Evolutionary conservation across 2,888 invertebrate species (phyloP), one percentile per base, ranked within the genome.

Genomic region (Lydus trimaculatus): DNA sequence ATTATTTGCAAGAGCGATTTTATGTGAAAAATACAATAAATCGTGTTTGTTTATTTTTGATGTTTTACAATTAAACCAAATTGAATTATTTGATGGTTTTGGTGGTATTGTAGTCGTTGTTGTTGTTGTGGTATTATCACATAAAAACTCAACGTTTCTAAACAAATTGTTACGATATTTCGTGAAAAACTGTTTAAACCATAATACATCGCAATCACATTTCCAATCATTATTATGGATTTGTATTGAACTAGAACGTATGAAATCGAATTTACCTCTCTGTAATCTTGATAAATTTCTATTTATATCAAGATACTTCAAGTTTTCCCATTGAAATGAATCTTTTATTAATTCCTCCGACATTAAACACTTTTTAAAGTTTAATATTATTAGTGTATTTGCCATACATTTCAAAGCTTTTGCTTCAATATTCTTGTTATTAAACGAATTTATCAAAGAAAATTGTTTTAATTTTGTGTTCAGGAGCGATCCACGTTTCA

Each of bases 191-290:
- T 81, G 72, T 69, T 84, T 83, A 5, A 90, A 80, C 84, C 89
- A 88, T n/a, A 80, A 70, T n/a, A 84, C 78, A 0, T 80, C 75
- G 75, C 90, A 91, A 70, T 85, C 81, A 73, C 90, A 91, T 48
- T 85, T 68, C 89, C 89, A 90, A 0, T 78, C 78, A 78, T 90
- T 90, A 25, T 84, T 78, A 8, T 84, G 80, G 39, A 85, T 73
- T 1, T 71, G 58, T 13, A 84, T 43, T 7, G 58, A 64, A 39
- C 77, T 76, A 31, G 11, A 23, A 4, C 25, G 20, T n/a, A 80
- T 58, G 0, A 66, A 36, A 11, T 73, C 66, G 62, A 84, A 81
- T 25, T 81, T 62, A 2, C 79, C 79, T 25, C 76, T 61, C 0
- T 87, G 84, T 58, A 90, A 67, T 0, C 84, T 85, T 0, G 75